Base-by-base conservation (phyloP, 92 coral and sea anemone species). In the Diadumene lineata region DNA sequence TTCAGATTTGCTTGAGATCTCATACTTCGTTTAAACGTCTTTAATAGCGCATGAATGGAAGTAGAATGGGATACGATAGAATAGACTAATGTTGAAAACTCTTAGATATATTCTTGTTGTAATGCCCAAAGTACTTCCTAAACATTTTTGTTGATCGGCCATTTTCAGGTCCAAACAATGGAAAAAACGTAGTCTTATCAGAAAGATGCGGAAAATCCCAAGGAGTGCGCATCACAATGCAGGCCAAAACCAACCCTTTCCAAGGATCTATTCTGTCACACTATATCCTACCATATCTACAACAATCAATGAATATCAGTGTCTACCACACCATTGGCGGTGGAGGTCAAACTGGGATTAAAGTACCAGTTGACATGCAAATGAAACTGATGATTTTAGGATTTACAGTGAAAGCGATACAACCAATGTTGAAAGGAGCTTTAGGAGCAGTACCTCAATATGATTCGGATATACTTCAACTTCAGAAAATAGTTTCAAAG, bases 331-430 rank as follows among this genome's bases (percentile, higher is more conserved):
- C 67, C 33, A 60, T 85, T 22, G 32, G 29, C 21, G 88, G 94
- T 34, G 85, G 93, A 8, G 80, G 57, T 50, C 83, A 78, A 44
- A 70, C 75, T 70, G 79, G 79, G 15, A 64, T 87, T 21, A 51
- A 30, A 27, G 65, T 77, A 21, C 74, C 82, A n/a, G 17, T 50
- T 1, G 71, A 32, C 34, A 1, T 77, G 63, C 25, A 27, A 34
- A 66, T 64, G 66, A 66, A 65, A 31, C 38, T 77, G 24, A 77
- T 51, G 67, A 34, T 77, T 23, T 67, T 77, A 19, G 82, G 82
- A 32, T 77, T 77, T 31, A 8, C 56, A 9, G 69, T 55, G 2
- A 27, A 67, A 26, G 32, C 55, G 29, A 34, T 77, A 15, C 23
- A 34, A 48, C 13, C 24, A 15, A 66, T 62, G 6, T 26, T 55